Percentiles rank a stretch among this genome's conserved stretches.
phyloP scores from a whole-genome alignment of 1,140 invertebrate genomes.

The Caenorhabditis remanei region DNA sequence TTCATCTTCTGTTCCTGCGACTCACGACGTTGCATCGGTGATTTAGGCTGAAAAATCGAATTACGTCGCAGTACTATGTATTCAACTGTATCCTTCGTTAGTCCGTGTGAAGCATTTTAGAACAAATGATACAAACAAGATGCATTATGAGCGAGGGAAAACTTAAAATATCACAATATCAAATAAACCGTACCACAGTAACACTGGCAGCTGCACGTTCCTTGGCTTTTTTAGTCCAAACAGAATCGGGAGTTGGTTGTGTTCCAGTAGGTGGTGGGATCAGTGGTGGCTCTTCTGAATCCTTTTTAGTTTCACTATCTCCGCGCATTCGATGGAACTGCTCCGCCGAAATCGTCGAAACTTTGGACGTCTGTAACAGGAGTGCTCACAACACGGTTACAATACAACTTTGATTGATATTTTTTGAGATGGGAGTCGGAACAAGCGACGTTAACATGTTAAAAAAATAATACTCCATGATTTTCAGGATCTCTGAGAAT shows the following conservation, averaged over 20 bases:
- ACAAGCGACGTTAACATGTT: conserved; percentile 29
- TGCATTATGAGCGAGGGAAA: not conserved
- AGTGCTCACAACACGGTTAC: conserved; percentile 51
- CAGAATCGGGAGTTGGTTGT: conserved; percentile 66
- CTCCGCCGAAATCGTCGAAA: conserved; percentile 62
- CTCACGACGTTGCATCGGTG: conserved; percentile 73
- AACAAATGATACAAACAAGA: not conserved
- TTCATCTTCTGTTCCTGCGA: conserved; percentile 80
- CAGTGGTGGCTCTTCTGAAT: conserved; percentile 66
- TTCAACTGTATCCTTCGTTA: too few relatives aligned
- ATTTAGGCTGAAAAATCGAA: conserved; percentile 71
- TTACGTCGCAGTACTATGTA: not conserved
- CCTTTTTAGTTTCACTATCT: conserved; percentile 65
- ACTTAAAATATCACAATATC: conserved; percentile 17
- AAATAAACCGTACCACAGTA: conserved; percentile 51
- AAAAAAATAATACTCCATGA: not conserved
- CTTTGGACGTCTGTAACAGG: conserved; percentile 60
- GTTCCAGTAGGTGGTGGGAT: conserved; percentile 30
- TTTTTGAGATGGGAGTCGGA: not conserved
- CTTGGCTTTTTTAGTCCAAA: conserved; percentile 75
- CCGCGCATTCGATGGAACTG: conserved; percentile 66
- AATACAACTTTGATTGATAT: conserved; percentile 22
- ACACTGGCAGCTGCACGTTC: conserved; percentile 77
- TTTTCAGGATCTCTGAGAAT: not conserved
- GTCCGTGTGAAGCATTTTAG: too few relatives aligned